These are phyloP conservation scores for Aphaenogaster rudis DNA, from an alignment of 1,140 invertebrate species.

Conservation along the genomic window DNA sequence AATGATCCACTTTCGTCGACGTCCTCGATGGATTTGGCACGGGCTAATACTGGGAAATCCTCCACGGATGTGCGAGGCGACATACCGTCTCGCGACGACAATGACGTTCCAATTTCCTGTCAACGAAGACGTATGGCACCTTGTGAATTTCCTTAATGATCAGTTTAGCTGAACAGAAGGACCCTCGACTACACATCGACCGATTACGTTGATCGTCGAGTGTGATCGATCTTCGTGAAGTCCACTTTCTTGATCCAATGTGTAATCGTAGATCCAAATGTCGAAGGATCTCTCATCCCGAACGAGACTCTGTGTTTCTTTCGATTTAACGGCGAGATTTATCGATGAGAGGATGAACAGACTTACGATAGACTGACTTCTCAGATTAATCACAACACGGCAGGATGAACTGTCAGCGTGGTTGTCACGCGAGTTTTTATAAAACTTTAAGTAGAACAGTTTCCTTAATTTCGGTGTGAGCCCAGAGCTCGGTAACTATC, in stretches of 20 bases:
- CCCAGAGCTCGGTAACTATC: slow-evolving; percentile 7
- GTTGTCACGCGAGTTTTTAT: neutral
- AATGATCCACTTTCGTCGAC: neutral
- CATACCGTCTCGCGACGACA: slow-evolving; percentile 18
- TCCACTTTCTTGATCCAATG: neutral
- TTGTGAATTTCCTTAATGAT: slow-evolving; percentile 38
- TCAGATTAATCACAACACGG: slow-evolving; percentile 34
- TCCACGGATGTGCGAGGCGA: slow-evolving; percentile 21
- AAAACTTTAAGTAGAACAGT: slow-evolving; percentile 33
- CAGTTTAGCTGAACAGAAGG: neutral
- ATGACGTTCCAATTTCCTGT: slow-evolving; percentile 22
- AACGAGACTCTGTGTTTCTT: neutral
- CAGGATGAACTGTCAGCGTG: slow-evolving; percentile 39
- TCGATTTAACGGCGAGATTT: neutral
- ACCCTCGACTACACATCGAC: neutral
- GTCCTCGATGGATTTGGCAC: slow-evolving; percentile 70
- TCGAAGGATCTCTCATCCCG: slow-evolving; percentile 4
- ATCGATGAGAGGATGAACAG: neutral
- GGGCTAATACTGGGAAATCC: slow-evolving; percentile 64
- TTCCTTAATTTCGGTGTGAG: slow-evolving; percentile 1
- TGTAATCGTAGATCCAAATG: neutral
- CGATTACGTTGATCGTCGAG: neutral
- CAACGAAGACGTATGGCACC: slow-evolving; percentile 3
- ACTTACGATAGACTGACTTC: slow-evolving; percentile 1
- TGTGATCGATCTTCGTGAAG: slow-evolving; percentile 18